Conservation (phyloP, 2,113 vertebrate genomes). For the Aegotheles bennettii region DNA sequence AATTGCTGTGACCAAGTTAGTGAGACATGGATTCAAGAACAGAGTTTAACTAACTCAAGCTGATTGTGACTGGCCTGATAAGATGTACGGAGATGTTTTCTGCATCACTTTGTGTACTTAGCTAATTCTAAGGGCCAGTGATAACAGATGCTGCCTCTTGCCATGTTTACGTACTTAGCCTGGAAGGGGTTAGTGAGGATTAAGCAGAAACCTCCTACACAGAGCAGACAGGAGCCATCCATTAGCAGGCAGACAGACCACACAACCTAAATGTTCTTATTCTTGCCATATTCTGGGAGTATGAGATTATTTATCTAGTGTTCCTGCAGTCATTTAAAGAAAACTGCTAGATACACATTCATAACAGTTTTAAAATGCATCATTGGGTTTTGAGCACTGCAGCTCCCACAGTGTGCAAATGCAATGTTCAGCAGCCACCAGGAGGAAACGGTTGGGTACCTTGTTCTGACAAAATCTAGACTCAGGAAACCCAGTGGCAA, state of each 20-base stretch:
- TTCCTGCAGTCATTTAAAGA: neutral
- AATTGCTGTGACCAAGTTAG: neutral
- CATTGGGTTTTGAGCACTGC: neutral
- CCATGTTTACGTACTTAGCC: neutral
- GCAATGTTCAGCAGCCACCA: neutral
- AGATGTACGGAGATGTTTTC: neutral
- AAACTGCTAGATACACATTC: neutral
- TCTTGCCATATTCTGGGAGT: neutral
- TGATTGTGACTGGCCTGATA: neutral
- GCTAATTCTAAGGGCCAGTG: neutral
- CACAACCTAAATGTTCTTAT: neutral
- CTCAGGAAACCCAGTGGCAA: neutral
- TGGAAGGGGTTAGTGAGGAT: neutral
- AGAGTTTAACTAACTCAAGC: neutral
- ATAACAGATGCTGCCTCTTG: neutral
- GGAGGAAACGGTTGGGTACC: fast-evolving
- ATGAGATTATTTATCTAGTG: neutral
- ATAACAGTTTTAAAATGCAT: neutral
- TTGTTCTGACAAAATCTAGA: neutral
- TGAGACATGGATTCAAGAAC: neutral
- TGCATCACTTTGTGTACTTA: neutral
- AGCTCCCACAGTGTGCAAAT: neutral
- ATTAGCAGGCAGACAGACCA: neutral
- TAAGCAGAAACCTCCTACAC: neutral
- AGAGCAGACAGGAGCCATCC: neutral